phyloP scores from a whole-genome alignment of 2,113 vertebrate species.

The Nyctibius bracteatus region DNA sequence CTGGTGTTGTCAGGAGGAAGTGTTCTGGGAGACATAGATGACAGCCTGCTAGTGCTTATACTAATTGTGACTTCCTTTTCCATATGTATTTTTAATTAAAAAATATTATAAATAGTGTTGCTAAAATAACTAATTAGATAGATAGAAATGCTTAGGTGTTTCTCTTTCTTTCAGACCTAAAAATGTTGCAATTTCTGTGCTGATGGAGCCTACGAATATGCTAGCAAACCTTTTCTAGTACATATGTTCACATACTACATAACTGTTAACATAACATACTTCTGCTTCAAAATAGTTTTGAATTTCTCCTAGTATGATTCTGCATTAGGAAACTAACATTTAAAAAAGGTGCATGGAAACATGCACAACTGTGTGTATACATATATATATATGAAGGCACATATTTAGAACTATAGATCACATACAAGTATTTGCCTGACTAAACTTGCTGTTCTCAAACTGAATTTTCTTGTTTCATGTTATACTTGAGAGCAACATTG shows the following conservation, averaged over 20 bases:
- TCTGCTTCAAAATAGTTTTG: background rate
- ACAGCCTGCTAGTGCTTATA: background rate
- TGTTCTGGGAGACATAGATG: background rate
- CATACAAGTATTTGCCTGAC: background rate
- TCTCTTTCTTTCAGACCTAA: background rate
- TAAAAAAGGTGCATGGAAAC: background rate
- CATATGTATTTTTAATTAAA: background rate
- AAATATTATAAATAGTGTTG: background rate
- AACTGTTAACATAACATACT: background rate
- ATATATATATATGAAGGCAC: background rate
- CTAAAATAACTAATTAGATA: background rate
- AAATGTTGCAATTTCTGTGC: background rate
- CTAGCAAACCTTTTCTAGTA: background rate
- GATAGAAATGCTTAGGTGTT: background rate
- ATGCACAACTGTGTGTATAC: fast-evolving
- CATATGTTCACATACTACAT: background rate
- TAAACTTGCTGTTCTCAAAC: background rate
- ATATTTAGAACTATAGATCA: background rate
- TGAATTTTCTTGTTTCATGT: background rate
- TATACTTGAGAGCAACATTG: background rate
- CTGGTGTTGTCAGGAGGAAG: background rate
- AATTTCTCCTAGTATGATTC: background rate
- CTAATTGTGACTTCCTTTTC: background rate
- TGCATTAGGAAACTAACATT: background rate
- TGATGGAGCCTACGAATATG: background rate